A percentile compares a stretch with the other conserved stretches of the same genome.
These are phyloP conservation scores for Actenoides hombroni DNA, from an alignment of 2,113 vertebrate species.

Conservation along the genomic window DNA sequence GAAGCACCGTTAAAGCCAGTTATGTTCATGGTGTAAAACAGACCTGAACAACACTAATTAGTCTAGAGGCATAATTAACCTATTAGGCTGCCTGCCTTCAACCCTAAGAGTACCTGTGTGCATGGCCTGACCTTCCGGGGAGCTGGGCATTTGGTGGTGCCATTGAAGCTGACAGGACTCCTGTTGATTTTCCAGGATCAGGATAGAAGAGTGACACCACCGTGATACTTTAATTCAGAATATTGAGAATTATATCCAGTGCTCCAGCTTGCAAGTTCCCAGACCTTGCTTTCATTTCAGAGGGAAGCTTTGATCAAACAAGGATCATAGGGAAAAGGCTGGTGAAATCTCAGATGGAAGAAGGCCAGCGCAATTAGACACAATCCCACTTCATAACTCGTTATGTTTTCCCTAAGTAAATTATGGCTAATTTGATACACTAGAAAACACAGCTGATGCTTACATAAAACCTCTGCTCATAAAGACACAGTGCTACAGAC, in stretches of 20 bases:
- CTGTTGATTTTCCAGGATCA: not conserved
- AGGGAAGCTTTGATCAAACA: not conserved
- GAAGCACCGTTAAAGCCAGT: not conserved
- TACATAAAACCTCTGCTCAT: not conserved
- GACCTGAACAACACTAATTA: not conserved
- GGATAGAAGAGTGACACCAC: not conserved
- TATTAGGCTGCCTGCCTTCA: not conserved
- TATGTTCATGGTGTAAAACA: not conserved
- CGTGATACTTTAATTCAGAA: not conserved
- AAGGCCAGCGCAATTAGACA: not conserved
- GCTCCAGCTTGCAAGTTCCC: not conserved
- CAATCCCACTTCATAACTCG: not conserved
- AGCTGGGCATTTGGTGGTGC: not conserved
- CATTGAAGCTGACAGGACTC: not conserved
- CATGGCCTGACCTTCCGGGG: not conserved
- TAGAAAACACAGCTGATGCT: not conserved
- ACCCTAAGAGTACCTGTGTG: not conserved
- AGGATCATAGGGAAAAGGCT: not conserved
- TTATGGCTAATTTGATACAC: not conserved
- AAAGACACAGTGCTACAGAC: not conserved
- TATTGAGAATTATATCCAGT: not conserved
- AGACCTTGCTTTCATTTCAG: not conserved
- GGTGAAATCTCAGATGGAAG: constrained; percentile 7
- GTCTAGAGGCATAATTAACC: not conserved
- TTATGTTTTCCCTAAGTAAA: not conserved